phyloP scores from a whole-genome alignment of 1,140 invertebrate genomes.

The Drosophila kurseongensis region DNA sequence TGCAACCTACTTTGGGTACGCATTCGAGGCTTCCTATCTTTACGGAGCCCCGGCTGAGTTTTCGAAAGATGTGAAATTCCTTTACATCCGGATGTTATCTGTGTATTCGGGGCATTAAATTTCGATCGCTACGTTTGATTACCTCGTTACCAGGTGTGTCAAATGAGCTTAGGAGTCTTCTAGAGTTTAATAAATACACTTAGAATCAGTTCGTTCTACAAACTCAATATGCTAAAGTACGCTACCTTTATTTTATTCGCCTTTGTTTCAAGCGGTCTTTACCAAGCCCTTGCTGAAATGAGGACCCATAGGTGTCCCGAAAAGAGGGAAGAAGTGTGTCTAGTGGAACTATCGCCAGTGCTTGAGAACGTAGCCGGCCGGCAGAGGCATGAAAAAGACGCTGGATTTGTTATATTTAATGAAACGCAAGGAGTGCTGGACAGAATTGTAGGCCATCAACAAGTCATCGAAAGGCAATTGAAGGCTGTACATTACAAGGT shows the following conservation, averaged over 20 bases:
- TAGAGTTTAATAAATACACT: background rate
- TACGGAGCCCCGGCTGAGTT: background rate
- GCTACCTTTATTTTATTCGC: background rate
- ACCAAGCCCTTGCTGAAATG: background rate
- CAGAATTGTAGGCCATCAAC: background rate
- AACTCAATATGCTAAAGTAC: background rate
- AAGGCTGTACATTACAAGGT: background rate
- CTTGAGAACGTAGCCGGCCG: background rate
- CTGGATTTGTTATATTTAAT: background rate
- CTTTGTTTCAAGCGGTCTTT: background rate
- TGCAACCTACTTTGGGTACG: too few species aligned
- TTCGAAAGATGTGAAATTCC: too few species aligned
- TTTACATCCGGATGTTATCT: too few species aligned
- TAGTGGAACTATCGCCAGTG: background rate
- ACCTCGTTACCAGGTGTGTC: background rate
- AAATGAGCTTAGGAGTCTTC: background rate
- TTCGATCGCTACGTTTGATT: too few species aligned
- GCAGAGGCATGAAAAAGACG: background rate
- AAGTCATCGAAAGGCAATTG: background rate
- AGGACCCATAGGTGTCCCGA: background rate
- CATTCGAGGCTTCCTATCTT: background rate
- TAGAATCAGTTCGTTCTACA: background rate
- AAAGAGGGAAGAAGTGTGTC: background rate
- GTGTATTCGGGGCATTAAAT: too few species aligned
- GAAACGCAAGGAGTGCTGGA: background rate